Evolutionary conservation across 2,797 vertebrate genomes (phyloP).

Genomic region (Syngnathus acus): DNA sequence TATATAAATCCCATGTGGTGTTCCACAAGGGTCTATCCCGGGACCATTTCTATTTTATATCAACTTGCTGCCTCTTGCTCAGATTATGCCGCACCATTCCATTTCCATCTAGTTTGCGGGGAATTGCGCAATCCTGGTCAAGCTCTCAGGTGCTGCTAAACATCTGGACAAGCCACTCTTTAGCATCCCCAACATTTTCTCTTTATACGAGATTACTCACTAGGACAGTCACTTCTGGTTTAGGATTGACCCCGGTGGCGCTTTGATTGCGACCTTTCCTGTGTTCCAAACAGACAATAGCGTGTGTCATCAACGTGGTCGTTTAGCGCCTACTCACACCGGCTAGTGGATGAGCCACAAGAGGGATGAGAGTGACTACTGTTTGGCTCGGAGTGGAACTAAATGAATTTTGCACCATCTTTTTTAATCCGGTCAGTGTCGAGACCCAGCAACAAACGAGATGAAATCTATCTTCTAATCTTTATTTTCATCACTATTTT

Average conservation of each 20-base stretch:
- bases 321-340: background rate
- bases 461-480: conserved; percentile 12
- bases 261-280: conserved; percentile 16
- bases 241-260: conserved; percentile 30
- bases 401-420: conserved; percentile 21
- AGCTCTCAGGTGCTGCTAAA: too few species aligned
- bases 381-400: background rate
- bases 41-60: too few species aligned
- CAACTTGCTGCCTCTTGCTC: too few species aligned
- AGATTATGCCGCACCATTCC: too few species aligned
- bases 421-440: conserved; percentile 42
- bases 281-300: conserved; percentile 5
- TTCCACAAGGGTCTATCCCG: too few species aligned
- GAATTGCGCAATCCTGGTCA: too few species aligned
- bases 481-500: background rate
- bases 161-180: background rate
- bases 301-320: background rate
- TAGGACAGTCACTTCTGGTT: conserved; percentile 36
- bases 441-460: conserved; percentile 18
- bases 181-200: background rate
- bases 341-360: background rate
- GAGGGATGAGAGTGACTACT: background rate
- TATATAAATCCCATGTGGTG: too few species aligned
- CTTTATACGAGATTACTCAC: conserved; percentile 31
- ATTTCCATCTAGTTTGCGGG: too few species aligned